phyloP scores from a whole-genome alignment of 2,797 vertebrate species.

The Thunnus albacares region DNA sequence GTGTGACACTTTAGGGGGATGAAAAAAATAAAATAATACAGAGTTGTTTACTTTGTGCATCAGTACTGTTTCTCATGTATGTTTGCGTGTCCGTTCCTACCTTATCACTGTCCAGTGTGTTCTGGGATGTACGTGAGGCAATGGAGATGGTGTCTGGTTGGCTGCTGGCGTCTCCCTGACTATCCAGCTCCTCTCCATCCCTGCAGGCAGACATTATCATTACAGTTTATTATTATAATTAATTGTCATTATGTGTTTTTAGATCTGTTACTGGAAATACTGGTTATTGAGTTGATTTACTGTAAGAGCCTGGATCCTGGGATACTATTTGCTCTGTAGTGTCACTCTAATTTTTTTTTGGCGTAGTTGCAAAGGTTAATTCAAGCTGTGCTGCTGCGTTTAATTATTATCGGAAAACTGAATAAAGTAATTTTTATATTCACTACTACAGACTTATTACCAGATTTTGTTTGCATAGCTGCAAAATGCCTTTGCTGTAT shows the following conservation, averaged over 20 bases:
- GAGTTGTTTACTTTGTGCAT: not conserved
- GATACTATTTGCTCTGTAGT: not conserved
- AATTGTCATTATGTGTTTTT: not conserved
- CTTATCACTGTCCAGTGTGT: constrained; percentile 99
- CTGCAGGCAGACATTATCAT: constrained; percentile 75
- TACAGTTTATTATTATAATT: not conserved
- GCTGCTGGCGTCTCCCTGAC: constrained; percentile 98
- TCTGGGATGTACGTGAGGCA: constrained; percentile 97
- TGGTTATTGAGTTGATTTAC: not conserved
- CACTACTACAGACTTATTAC: not conserved
- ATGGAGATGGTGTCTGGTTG: constrained; percentile 99
- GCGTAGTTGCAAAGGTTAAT: not conserved
- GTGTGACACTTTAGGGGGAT: not conserved
- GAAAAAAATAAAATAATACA: not conserved
- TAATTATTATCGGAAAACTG: not conserved
- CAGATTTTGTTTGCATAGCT: not conserved
- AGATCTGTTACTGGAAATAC: not conserved
- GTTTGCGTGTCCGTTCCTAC: constrained; percentile 77
- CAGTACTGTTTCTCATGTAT: not conserved
- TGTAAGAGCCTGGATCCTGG: not conserved
- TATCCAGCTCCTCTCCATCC: constrained; percentile 98
- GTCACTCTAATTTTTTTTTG: not conserved
- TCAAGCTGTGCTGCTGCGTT: not conserved
- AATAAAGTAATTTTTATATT: not conserved
- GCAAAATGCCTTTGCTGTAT: not conserved